Base-by-base conservation (phyloP, 92 coral and sea anemone species). In the Metridium senile region DNA sequence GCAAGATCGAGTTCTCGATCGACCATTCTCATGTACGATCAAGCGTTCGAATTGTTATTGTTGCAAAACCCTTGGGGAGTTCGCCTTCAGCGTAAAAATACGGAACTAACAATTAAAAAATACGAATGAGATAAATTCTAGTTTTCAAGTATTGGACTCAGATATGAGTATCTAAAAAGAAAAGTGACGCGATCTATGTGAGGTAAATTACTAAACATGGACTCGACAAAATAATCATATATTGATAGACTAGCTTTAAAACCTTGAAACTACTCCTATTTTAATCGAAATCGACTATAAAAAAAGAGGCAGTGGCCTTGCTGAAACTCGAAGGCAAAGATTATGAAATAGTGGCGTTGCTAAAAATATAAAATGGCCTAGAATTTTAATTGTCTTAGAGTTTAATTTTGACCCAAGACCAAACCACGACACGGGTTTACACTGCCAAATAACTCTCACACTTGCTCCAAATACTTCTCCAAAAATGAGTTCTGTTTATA, bases 391-490 rank as follows among this genome's bases (percentile, higher is more conserved):
- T 73, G 33, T 73, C 76, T 28, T 18, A 63, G 26, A 26, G 33
- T 21, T 26, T 57, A 54, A 31, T 57, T 58, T 70, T 73, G 78
- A 73, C 78, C 66, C 78, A n/a, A 28, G 75, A n/a, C 43, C 31
- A 10, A 72, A 45, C 22, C 47, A 43, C 58, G 26, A 28, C 56
- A 27, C 39, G 13, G 49, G 49, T 39, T 13, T 13, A 39, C 49
- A 39, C 49, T 4, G n/a, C n/a, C 13, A 39, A 39, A 39, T 39
- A 39, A 39, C 6, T 13, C 13, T 39, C 49, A 13, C 13, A 54
- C 61, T 54, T 54, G 61, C 13, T 59, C 11, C 1, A 22, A 23
- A 26, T 59, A 72, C 25, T 54, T 54, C 4, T 54, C 23, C 25
- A 21, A 13, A 54, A 54, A 3, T 19, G n/a, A 13, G 23, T 54